A percentile compares a stretch with the other conserved stretches of the same genome.
Conservation (phyloP, 64 coral and sea anemone species). For the Pocillopora verrucosa region DNA sequence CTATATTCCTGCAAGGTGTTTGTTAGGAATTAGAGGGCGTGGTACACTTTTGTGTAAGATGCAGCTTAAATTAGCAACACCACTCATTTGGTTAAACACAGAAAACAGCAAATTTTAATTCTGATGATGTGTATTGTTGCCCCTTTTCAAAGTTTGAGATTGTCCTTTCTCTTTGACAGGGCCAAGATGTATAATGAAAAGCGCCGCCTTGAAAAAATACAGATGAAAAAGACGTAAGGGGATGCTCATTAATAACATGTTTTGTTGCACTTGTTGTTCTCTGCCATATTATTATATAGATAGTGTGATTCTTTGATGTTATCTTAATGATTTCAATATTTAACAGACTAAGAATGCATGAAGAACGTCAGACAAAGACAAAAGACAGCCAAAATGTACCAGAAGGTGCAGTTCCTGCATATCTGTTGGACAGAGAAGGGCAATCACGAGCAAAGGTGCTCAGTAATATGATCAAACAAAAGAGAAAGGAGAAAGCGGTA, state of each 20-base stretch:
- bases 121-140: too few relatives aligned
- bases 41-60: too few relatives aligned
- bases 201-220: constrained; percentile 96
- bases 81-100: too few relatives aligned
- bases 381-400: constrained; percentile 92
- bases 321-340: not conserved
- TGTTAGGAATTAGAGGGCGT: too few relatives aligned
- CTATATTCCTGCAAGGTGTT: too few relatives aligned
- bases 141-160: too few relatives aligned
- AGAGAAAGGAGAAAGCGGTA: constrained; percentile 98
- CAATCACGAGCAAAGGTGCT: constrained; percentile 95
- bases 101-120: too few relatives aligned
- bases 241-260: not conserved
- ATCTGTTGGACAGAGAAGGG: constrained; percentile 92
- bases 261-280: not conserved
- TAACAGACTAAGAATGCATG: constrained; percentile 83
- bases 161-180: constrained; percentile 28
- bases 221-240: constrained; percentile 99
- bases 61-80: too few relatives aligned
- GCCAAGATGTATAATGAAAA: constrained; percentile 98
- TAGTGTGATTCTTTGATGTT: not conserved
- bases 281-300: not conserved
- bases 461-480: constrained; percentile 99
- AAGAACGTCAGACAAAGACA: constrained; percentile 89
- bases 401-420: constrained; percentile 93